Evolutionary conservation across 1,140 invertebrate species (phyloP).

Genomic region (Ruditapes philippinarum): DNA sequence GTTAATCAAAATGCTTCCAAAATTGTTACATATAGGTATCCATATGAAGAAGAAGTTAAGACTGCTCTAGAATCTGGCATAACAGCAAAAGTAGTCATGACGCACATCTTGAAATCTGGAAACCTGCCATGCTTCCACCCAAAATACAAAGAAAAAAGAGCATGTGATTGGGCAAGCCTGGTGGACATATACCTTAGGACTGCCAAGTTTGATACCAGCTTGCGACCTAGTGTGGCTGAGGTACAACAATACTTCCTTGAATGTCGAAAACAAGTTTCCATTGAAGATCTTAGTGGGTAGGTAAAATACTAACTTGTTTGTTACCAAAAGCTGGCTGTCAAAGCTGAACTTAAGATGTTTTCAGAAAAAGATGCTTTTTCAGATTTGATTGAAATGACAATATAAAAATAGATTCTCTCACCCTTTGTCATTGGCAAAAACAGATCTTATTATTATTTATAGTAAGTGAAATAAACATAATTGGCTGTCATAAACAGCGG

Average conservation of each 20-base stretch:
- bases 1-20: background rate
- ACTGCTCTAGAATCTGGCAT: constrained; percentile 6
- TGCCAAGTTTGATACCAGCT: constrained; percentile 21
- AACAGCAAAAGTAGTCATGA: constrained; percentile 15
- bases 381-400: constrained; percentile 32
- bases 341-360: constrained; percentile 12
- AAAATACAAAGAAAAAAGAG: constrained; percentile 6
- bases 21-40: background rate
- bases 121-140: background rate
- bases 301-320: constrained; percentile 1
- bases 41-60: constrained; percentile 12
- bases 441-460: background rate
- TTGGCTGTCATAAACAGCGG: constrained; percentile 8
- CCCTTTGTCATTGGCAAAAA: background rate
- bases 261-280: constrained; percentile 13
- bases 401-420: background rate
- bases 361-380: background rate
- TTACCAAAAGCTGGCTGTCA: background rate
- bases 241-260: constrained; percentile 8
- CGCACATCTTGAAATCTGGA: constrained; percentile 13
- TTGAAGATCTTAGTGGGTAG: background rate
- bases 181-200: constrained; percentile 8
- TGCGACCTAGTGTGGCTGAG: background rate
- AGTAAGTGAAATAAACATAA: constrained; percentile 23
- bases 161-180: background rate